A percentile compares a stretch with the other conserved stretches of the same genome.
Conservation (phyloP, 2,888 invertebrate species). For the Cantharis rustica region DNA sequence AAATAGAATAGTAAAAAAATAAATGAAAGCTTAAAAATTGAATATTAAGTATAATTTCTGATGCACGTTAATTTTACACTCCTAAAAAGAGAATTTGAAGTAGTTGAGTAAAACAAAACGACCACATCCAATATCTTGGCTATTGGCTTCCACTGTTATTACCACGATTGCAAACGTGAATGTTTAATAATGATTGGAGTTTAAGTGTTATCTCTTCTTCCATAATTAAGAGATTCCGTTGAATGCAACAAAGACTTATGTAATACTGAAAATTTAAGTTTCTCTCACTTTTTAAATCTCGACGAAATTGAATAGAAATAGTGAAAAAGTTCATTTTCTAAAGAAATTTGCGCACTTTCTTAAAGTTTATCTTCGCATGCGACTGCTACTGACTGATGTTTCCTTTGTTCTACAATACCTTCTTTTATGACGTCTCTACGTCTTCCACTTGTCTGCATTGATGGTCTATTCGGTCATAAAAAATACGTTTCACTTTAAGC, state of each 20-base stretch:
- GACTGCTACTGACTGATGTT: slow-evolving; percentile 46
- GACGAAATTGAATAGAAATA: slow-evolving; percentile 38
- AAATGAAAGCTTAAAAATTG: neutral
- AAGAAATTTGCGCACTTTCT: slow-evolving; percentile 47
- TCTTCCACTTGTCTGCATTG: slow-evolving; percentile 46
- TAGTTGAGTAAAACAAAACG: slow-evolving; percentile 1
- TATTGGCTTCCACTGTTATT: neutral
- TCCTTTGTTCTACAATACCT: slow-evolving; percentile 43
- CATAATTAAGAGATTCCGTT: neutral
- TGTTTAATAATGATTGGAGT: neutral
- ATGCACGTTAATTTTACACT: neutral
- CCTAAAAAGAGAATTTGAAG: neutral
- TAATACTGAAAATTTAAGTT: neutral
- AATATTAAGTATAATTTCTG: slow-evolving; percentile 4
- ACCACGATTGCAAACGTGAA: neutral
- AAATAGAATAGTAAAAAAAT: neutral
- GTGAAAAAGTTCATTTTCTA: slow-evolving; percentile 44
- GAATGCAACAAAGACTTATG: neutral
- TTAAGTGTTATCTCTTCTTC: neutral
- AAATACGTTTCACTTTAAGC: slow-evolving; percentile 34
- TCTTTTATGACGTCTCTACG: slow-evolving; percentile 44
- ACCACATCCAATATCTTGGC: neutral
- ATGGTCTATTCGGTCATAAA: slow-evolving; percentile 45
- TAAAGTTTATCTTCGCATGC: slow-evolving; percentile 44
- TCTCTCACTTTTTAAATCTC: neutral